Base-by-base conservation (phyloP, 30 jellyfish, hydroid and myxozoan species). In the Sanderia malayensis region DNA sequence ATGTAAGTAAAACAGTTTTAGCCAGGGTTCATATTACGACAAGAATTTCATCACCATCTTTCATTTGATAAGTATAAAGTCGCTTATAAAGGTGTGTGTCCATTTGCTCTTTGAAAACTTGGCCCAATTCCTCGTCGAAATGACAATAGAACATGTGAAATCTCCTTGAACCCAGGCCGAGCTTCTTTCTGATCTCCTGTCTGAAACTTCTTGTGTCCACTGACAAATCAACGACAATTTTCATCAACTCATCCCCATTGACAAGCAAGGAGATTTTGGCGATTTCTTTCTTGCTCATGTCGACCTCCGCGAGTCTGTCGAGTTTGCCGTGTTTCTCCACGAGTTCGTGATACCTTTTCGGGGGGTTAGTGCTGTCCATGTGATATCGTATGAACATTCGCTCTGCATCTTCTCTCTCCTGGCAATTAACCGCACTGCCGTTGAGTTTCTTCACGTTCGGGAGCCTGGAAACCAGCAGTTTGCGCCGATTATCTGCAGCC, bases 371-470 rank as follows among this genome's bases (percentile, higher is more conserved):
- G 31, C 79, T 67, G 44, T 77, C 79, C 82, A 70, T 77, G 60
- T 90, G 81, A 73, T 82, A 58, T 67, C 98, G 68, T 19, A 90
- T 83, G 67, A 90, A 83, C 73, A 65, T 53, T 20, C 98, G 33
- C 59, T 90, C 98, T 7, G 98, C 98, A 46, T 90, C 85, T 29
- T 90, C 98, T 4, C 96, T 76, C 31, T 90, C 96, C 0, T 55
- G 55, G 2, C 71, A 82, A 30, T 71, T 82, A 19, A 90, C 58
- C 22, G n/a, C 47, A 44, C 96, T 73, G 0, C 96, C 96, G 29
- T 90, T 90, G n/a, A 90, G 74, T 67, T 78, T 90, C 31, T 44
- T 44, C 1, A 90, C 69, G 44, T 57, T 79, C 8, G 98, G 98
- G 52, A 82, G 85, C 49, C 94, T 70, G 29, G 96, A 72, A 13